Base-by-base conservation (phyloP, 2,888 invertebrate genomes). In the Leptinotarsa tumamoca region DNA sequence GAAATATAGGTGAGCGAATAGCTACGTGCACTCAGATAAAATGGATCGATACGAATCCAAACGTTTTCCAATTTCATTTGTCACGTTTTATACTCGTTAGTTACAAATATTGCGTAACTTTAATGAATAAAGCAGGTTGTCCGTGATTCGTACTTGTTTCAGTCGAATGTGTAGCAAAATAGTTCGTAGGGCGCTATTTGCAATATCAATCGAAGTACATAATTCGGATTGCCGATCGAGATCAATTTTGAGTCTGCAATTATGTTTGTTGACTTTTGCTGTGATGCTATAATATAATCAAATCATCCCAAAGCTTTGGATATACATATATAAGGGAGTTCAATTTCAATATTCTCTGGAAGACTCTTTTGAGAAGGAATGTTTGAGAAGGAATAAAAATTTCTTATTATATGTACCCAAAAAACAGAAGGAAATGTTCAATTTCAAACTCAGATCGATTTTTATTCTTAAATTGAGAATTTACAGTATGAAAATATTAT, bases 31-130 rank as follows among this genome's bases (percentile, higher is more conserved):
- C 0, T 43, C 10, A 13, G 43, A 43, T 10, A 43, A 13, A 43
- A 52, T n/a, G 52, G 17, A n/a, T 17, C 7, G 54, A n/a, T n/a
- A 7, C 54, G 17, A 54, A 18, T 18, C 18, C 54, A 18, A 17
- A 18, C 58, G 58, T 58, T 58, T 58, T 58, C 58, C 58, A 23
- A 58, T 58, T 58, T 15, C 58, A 21, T 58, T 58, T 13, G 58
- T 18, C 58, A 58, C 58, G 21, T 58, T 58, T 21, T 58, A 21
- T 58, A 21, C 21, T 58, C 58, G 18, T 18, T 58, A 18, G 58
- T 58, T 10, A 58, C 58, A 58, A 58, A 58, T 58, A 18, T 58
- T 58, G 58, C 58, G 21, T 58, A 58, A 58, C 21, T 58, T 58
- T 21, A 58, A 58, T 58, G 23, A 58, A 58, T 18, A 23, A 23